phyloP scores from a whole-genome alignment of 2,113 vertebrate species.

The Gnathonemus longibarbis region DNA sequence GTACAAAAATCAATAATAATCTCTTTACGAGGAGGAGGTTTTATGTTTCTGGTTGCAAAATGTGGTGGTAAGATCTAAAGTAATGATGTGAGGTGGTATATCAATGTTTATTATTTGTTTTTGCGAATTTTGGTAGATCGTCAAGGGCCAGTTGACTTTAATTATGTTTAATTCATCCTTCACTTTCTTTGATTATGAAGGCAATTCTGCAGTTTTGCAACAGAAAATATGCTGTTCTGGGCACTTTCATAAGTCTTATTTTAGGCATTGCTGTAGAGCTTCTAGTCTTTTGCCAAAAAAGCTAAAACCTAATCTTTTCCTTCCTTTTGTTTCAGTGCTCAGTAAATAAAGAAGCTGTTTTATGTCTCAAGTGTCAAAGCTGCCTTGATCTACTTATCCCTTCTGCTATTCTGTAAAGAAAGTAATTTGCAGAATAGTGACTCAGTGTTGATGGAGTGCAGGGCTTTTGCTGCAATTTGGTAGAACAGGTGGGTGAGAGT shows the following conservation, averaged over 20 bases:
- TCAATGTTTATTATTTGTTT: not conserved
- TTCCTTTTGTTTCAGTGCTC: not conserved
- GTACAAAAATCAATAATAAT: not conserved
- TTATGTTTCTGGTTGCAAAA: not conserved
- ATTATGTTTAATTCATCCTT: not conserved
- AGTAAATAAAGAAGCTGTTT: not conserved
- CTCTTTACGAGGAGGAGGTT: not conserved
- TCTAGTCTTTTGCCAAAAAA: not conserved
- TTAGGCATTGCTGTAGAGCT: not conserved
- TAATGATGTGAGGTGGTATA: not conserved
- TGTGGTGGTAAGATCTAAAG: not conserved
- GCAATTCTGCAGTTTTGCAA: not conserved
- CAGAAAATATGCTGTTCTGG: not conserved
- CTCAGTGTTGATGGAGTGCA: not conserved
- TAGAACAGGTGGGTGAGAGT: not conserved
- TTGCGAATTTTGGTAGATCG: not conserved
- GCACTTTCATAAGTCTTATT: not conserved
- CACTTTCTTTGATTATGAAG: not conserved
- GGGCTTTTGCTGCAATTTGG: not conserved
- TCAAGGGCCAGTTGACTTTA: not conserved
- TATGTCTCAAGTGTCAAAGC: not conserved
- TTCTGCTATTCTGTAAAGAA: slow-evolving; percentile 11
- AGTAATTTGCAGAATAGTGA: slow-evolving; percentile 15
- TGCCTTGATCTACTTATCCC: not conserved
- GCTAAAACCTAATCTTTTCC: not conserved